These are phyloP conservation scores for Sesamia nonagrioides DNA, from an alignment of 1,140 invertebrate species.

Conservation along the genomic window DNA sequence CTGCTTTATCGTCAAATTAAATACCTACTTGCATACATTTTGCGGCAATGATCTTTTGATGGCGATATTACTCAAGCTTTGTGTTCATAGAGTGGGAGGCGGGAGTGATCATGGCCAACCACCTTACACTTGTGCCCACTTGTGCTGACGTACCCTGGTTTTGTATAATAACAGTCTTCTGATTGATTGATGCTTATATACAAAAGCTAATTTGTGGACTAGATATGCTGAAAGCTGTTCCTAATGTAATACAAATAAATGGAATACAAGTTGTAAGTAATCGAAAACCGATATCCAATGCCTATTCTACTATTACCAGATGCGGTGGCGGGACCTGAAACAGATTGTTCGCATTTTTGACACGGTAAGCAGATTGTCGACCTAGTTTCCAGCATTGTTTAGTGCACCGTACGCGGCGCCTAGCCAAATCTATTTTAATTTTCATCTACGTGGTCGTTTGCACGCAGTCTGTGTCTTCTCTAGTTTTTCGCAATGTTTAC, in stretches of 20 bases:
- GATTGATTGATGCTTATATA: constrained; percentile 35
- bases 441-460: constrained; percentile 70
- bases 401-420: constrained; percentile 68
- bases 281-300: constrained; percentile 24
- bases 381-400: constrained; percentile 82
- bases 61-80: constrained; percentile 22
- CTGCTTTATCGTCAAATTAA: constrained; percentile 21
- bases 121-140: constrained; percentile 44
- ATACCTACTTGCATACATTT: background rate
- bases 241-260: constrained; percentile 14
- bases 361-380: constrained; percentile 79
- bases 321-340: constrained; percentile 43
- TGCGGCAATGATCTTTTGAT: constrained; percentile 27
- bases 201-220: constrained; percentile 32
- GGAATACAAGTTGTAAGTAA: constrained; percentile 21
- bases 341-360: constrained; percentile 71
- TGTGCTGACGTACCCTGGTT: constrained; percentile 39
- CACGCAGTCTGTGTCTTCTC: constrained; percentile 66
- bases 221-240: constrained; percentile 15
- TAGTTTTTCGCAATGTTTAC: constrained; percentile 76
- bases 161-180: constrained; percentile 22
- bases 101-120: constrained; percentile 28
- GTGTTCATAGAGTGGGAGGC: constrained; percentile 28
- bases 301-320: constrained; percentile 42
- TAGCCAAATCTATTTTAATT: constrained; percentile 83